Evolutionary conservation across 2,797 vertebrate genomes (phyloP).

Genomic region (Lithobates pipiens): DNA sequence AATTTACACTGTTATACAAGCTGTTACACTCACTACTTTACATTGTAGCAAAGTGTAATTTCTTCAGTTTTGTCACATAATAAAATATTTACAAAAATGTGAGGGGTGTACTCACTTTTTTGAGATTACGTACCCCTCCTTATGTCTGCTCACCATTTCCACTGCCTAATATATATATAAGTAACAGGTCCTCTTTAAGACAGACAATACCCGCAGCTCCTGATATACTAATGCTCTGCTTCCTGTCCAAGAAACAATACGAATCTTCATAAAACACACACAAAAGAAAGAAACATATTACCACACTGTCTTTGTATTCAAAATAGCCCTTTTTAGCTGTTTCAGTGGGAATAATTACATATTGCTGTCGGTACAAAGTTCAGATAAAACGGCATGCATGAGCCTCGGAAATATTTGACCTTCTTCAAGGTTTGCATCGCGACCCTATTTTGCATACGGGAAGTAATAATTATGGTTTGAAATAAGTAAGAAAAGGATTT

Average conservation of each 20-base stretch:
- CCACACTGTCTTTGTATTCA: constrained; percentile 47
- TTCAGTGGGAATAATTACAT: constrained; percentile 60
- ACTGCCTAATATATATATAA: not conserved
- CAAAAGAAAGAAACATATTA: constrained; percentile 25
- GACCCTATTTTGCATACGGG: constrained; percentile 58
- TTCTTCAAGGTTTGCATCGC: constrained; percentile 34
- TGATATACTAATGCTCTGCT: not conserved
- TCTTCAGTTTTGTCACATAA: too few species aligned
- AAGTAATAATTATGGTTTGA: constrained; percentile 1
- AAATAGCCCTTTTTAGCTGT: constrained; percentile 49
- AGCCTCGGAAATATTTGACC: constrained; percentile 50
- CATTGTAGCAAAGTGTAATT: too few species aligned
- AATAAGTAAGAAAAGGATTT: not conserved
- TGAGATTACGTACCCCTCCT: too few species aligned
- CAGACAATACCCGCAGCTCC: not conserved
- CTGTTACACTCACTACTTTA: too few species aligned
- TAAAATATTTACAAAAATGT: too few species aligned
- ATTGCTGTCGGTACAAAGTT: constrained; percentile 52
- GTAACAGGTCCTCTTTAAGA: not conserved
- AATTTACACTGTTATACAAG: too few species aligned
- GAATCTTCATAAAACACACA: not conserved
- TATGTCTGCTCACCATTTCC: too few species aligned
- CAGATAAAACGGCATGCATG: constrained; percentile 28
- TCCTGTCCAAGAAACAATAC: not conserved
- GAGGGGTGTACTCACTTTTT: too few species aligned